phyloP scores from a whole-genome alignment of 2,888 invertebrate genomes.

The Drosophila helvetica region DNA sequence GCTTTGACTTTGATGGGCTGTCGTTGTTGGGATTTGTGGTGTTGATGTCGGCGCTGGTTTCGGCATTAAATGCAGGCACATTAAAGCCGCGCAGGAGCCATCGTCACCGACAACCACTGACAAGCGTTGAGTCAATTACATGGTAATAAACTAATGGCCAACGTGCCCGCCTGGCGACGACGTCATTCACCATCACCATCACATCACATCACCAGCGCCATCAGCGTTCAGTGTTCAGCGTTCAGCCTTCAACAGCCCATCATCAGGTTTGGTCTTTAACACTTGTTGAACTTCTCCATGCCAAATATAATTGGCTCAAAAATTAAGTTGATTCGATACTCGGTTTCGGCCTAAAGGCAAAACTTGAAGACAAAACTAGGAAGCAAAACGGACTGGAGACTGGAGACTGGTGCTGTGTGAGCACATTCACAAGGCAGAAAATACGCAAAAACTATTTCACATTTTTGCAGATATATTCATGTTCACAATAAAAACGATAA shows the following conservation, averaged over 20 bases:
- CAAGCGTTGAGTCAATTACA: slow-evolving; percentile 79
- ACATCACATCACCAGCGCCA: slow-evolving; percentile 25
- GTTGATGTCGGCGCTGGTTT: slow-evolving; percentile 51
- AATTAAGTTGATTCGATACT: slow-evolving; percentile 24
- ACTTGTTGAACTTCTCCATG: slow-evolving; percentile 75
- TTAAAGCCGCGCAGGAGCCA: slow-evolving; percentile 77
- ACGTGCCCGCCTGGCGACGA: slow-evolving; percentile 41
- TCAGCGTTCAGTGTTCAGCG: not conserved
- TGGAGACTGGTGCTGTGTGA: not conserved
- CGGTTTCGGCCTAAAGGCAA: slow-evolving; percentile 26
- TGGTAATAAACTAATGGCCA: slow-evolving; percentile 79
- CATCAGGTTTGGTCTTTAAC: slow-evolving; percentile 58
- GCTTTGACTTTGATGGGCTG: slow-evolving; percentile 63
- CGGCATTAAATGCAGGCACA: slow-evolving; percentile 79
- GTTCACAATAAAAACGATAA: not conserved
- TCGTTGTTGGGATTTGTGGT: slow-evolving; percentile 43
- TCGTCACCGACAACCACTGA: slow-evolving; percentile 58
- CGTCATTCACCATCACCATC: slow-evolving; percentile 46
- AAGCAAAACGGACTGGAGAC: slow-evolving; percentile 3
- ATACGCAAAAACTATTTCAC: not conserved
- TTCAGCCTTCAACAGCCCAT: slow-evolving; percentile 9
- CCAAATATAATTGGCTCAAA: slow-evolving; percentile 60
- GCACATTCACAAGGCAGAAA: too few relatives aligned
- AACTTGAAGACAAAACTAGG: slow-evolving; percentile 15
- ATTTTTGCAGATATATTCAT: not conserved